Base-by-base conservation (phyloP, 2,113 vertebrate genomes). In the Etheostoma spectabile region DNA sequence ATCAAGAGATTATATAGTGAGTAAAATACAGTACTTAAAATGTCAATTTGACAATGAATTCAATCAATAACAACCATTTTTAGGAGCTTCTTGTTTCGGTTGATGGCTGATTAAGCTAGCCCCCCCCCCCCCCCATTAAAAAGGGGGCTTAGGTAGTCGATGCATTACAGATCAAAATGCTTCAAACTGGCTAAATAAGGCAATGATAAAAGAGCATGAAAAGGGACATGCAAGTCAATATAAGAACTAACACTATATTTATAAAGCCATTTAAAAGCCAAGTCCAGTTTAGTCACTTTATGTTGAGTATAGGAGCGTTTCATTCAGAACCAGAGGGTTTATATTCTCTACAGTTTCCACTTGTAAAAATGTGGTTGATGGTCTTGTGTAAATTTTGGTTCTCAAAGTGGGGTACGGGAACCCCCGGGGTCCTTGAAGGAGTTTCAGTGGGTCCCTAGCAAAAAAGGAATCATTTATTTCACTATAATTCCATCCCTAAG, bases 21-120 rank as follows among this genome's bases (percentile, higher is more conserved):
- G 52, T 35, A 38, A 71, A 60, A 76, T 86, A 70, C 27, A 65
- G 59, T 33, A 52, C 52, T 66, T 70, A 14, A 69, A 73, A 70
- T 59, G 38, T 38, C 42, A 49, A 74, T 75, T 59, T 68, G 33
- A 63, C 18, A 48, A 10, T 64, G 57, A 62, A 73, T 38, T 82
- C 42, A 79, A 38, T 42, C 38, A 42, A 42, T 11, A 42, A 69
- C 8, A 15, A 16, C 45, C 30, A 30, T 22, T 42, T n/a, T n/a
- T 51, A 10, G n/a, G 3, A 35, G 21, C 57, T 5, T 7, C n/a
- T 56, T 55, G 33, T 46, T 45, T 30, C 12, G 55, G 12, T 45
- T 53, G 33, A 48, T 59, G 19, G n/a, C 48, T 56, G 10, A 56
- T 56, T 56, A 13, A 24, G 18, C 15, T 6, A 55, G n/a, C 13